Evolutionary conservation across 2,888 invertebrate genomes (phyloP), one percentile per base, ranked within the genome.

Genomic region (Diploptera punctata): DNA sequence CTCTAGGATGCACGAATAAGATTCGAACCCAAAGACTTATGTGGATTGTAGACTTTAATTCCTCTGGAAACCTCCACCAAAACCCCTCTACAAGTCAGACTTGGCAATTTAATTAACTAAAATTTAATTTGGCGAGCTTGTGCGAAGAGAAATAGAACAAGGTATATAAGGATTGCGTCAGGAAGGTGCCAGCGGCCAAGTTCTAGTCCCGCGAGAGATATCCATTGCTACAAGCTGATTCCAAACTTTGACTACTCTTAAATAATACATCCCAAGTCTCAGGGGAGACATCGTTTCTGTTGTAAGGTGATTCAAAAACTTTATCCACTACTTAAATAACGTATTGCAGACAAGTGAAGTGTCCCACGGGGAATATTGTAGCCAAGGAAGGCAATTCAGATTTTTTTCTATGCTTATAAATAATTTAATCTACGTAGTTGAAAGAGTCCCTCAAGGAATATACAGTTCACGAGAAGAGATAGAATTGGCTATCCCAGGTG

Each of bases 61-160:
- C 57, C 57, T 13, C n/a, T 31, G 10, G 33, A 33, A 10, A 16
- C 16, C 5, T n/a, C 26, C 31, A 21, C 24, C 38, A n/a, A 33
- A 7, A 7, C 33, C 10, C n/a, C 18, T 24, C 57, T n/a, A 7
- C n/a, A n/a, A 29, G 31, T n/a, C 13, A n/a, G 57, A 57, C 16
- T 57, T 65, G 47, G 29, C 65, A 65, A 65, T 65, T 65, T 65
- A 65, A 65, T 65, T 65, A 65, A 65, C 44, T 44, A 9, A 65
- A 65, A 65, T 65, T 65, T 65, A 65, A 65, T 47, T 65, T 65
- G 29, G 65, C 29, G 65, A 29, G 57, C 26, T 57, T 57, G n/a
- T 3, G 24, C 9, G 24, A 24, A 1, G 24, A 16, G 47, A 13
- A 57, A n/a, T 26, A 13, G 57, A 57, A 29, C 57, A 31, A 57